Base-by-base conservation (phyloP, 2,113 vertebrate genomes). In the Macquaria ambigua region DNA sequence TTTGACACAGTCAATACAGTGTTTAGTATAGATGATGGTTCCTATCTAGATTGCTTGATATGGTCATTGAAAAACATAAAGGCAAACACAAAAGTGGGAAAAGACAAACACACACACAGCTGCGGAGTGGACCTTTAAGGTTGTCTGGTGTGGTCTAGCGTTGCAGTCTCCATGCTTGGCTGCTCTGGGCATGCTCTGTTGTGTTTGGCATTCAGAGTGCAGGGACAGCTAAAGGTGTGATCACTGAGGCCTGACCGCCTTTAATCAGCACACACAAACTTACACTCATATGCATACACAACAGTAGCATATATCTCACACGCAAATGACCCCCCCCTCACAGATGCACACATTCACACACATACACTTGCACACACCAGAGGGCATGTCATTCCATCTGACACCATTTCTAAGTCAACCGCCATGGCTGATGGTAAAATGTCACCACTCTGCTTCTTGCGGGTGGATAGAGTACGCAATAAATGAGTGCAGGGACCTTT, bases 141-240 rank as follows among this genome's bases (percentile, higher is more conserved):
- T 77, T 83, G 89, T 74, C 89, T 75, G 66, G 81, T 84, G 90
- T 81, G 87, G 87, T 85, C 77, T 87, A 28, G 83, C 52, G 39
- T 52, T 70, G 64, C 78, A 84, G 90, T 64, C 67, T 86, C 88
- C 91, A 92, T 78, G 94, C 93, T 93, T 70, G 87, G 79, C 85
- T 93, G 92, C 90, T 79, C 90, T 90, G 92, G 85, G 92, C 92
- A 94, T 94, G 93, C 92, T 94, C 82, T 72, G 89, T 90, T 94
- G 91, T 94, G 93, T 92, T 94, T 95, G 94, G 94, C 94, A 95
- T 95, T 95, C 89, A 82, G 90, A 88, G 87, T 82, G 89, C 92
- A 85, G 84, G 82, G 89, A 87, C 74, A 76, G 90, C 90, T 90
- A 93, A 94, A 95, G 92, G 90, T 92, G 91, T 79, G 93, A 89